phyloP scores from a whole-genome alignment of 2,113 vertebrate species.

The Uria lomvia region DNA sequence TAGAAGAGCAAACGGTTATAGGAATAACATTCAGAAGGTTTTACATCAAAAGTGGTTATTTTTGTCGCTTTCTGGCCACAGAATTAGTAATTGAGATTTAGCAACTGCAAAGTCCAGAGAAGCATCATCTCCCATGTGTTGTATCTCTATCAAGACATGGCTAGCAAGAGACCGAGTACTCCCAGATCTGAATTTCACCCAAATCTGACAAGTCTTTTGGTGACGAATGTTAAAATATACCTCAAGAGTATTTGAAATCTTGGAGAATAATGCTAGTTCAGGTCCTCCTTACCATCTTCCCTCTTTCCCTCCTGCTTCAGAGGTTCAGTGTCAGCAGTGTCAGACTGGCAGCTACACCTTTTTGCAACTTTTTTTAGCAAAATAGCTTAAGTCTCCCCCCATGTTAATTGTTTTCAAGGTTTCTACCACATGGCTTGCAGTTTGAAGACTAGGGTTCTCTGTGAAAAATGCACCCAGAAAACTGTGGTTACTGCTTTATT shows the following conservation, averaged over 20 bases:
- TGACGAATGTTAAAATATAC: background rate
- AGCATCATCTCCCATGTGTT: background rate
- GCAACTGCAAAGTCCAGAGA: background rate
- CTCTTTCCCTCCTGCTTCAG: background rate
- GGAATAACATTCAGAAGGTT: background rate
- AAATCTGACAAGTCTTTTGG: background rate
- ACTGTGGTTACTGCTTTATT: constrained; percentile 11
- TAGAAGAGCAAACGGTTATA: background rate
- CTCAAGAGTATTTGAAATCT: background rate
- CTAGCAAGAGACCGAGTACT: background rate
- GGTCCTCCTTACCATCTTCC: background rate
- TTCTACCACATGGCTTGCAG: background rate
- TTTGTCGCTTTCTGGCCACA: background rate
- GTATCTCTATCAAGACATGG: background rate
- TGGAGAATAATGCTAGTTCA: background rate
- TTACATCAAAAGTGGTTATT: background rate
- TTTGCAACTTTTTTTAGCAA: background rate
- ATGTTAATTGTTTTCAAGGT: background rate
- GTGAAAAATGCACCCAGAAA: background rate
- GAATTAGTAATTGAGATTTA: background rate
- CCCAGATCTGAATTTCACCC: background rate
- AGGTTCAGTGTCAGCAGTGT: background rate
- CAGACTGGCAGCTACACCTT: background rate
- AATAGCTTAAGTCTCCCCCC: background rate
- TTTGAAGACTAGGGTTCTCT: background rate